Evolutionary conservation across 2,888 invertebrate genomes (phyloP).

Genomic region (Atrina japonica): DNA sequence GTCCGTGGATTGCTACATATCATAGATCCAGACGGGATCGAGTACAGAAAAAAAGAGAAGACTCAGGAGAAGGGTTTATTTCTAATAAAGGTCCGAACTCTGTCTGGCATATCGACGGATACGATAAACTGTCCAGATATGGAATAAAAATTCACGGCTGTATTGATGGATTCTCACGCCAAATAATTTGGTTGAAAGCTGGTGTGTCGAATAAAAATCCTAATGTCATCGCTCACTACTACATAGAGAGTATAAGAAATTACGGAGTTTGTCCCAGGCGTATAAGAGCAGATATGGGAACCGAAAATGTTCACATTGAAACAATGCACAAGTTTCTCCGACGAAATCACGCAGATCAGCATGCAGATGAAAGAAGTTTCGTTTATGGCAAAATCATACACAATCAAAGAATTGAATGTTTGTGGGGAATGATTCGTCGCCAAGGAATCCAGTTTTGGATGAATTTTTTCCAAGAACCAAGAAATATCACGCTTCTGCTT

Average conservation of each 20-base stretch:
- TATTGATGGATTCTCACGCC: too few species aligned
- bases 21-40: too few species aligned
- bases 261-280: slow-evolving; percentile 12
- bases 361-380: slow-evolving; percentile 24
- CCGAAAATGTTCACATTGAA: slow-evolving; percentile 40
- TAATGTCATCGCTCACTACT: slow-evolving; percentile 30
- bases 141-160: too few species aligned
- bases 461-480: slow-evolving; percentile 36
- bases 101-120: too few species aligned
- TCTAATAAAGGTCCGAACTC: too few species aligned
- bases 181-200: too few species aligned
- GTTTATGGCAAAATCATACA: slow-evolving; percentile 38
- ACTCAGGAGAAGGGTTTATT: too few species aligned
- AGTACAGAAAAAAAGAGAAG: too few species aligned
- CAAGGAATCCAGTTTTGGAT: slow-evolving; percentile 46
- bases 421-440: slow-evolving; percentile 47
- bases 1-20: too few species aligned
- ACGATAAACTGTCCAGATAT: too few species aligned
- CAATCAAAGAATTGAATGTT: slow-evolving; percentile 54
- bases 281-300: slow-evolving; percentile 36
- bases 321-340: slow-evolving; percentile 25
- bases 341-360: slow-evolving; percentile 25
- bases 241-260: slow-evolving; percentile 17
- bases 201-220: slow-evolving; percentile 31
- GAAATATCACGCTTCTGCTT: slow-evolving; percentile 47